phyloP scores from a whole-genome alignment of 2,113 vertebrate genomes.

The Ciconia stormi region DNA sequence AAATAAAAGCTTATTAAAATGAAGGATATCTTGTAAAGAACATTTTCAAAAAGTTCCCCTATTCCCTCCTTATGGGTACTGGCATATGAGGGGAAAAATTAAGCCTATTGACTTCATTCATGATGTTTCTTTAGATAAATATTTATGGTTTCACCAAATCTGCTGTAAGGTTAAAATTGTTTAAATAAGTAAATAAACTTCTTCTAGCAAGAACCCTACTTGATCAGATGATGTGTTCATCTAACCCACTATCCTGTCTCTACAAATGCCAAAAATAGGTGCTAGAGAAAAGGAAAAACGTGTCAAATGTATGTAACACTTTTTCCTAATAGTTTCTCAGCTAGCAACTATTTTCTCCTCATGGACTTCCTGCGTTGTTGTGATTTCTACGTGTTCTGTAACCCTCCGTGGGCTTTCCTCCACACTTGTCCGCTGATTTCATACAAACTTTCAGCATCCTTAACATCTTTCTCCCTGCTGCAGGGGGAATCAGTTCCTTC shows the following conservation, averaged over 20 bases:
- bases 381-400: not conserved
- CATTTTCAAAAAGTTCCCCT: not conserved
- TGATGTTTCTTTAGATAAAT: not conserved
- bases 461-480: not conserved
- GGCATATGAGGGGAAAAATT: not conserved
- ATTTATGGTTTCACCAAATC: not conserved
- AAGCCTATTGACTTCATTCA: not conserved
- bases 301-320: rapidly evolving
- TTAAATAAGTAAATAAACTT: not conserved
- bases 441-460: not conserved
- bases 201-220: not conserved
- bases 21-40: not conserved
- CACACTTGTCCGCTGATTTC: not conserved
- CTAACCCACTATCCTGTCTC: not conserved
- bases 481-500: not conserved
- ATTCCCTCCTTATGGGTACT: not conserved
- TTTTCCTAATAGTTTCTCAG: not conserved
- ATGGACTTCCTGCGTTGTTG: not conserved
- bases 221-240: not conserved
- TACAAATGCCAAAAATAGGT: not conserved
- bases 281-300: not conserved
- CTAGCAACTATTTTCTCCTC: not conserved
- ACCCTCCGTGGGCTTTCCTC: not conserved
- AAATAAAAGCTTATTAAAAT: not conserved
- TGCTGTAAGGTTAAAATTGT: not conserved